phyloP scores from a whole-genome alignment of 2,888 invertebrate genomes.

The Pheosia tremula region DNA sequence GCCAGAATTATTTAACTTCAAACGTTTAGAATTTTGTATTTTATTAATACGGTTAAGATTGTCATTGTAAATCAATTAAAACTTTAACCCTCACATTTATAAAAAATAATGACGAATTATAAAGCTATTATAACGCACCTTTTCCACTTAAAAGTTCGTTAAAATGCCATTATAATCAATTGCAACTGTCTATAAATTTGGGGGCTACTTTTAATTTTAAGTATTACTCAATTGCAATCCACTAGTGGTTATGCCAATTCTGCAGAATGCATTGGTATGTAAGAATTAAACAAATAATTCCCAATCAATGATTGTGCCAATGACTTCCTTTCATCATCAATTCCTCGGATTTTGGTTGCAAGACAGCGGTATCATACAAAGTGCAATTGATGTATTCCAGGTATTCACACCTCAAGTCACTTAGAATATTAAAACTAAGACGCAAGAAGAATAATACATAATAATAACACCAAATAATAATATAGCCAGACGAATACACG shows the following conservation, averaged over 20 bases:
- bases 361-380: slow-evolving; percentile 5
- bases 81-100: no score
- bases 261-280: neutral
- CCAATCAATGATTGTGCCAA: slow-evolving; percentile 1
- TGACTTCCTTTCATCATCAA: slow-evolving; percentile 5
- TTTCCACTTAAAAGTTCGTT: no score
- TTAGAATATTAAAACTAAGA: neutral
- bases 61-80: no score
- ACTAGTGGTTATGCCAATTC: neutral
- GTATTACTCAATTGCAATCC: no score
- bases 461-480: no score
- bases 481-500: no score
- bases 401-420: neutral
- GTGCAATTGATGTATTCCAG: neutral
- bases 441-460: no score
- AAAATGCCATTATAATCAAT: no score
- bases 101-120: no score
- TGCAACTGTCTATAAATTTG: no score
- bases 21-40: neutral
- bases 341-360: slow-evolving; percentile 9
- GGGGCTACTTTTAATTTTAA: no score
- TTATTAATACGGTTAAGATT: neutral
- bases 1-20: neutral
- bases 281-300: slow-evolving; percentile 5
- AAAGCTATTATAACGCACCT: no score